Evolutionary conservation across 1,140 invertebrate species (phyloP).

Genomic region (Dinothrombium tinctorium): DNA sequence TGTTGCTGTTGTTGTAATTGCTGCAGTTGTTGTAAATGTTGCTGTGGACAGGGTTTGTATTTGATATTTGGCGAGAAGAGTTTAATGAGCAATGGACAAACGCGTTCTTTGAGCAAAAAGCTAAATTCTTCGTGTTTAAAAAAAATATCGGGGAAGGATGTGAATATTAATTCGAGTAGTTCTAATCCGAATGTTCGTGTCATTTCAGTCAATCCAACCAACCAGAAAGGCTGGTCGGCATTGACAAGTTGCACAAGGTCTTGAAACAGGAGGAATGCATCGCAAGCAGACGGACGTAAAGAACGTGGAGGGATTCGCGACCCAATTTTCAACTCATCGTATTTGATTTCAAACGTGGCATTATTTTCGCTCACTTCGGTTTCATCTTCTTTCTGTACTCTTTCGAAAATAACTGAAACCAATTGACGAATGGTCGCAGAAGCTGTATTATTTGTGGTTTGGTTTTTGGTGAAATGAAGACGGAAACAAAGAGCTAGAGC

Average conservation of each 20-base stretch:
- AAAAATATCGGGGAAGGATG: constrained; percentile 72
- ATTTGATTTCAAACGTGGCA: background rate
- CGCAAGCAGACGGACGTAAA: constrained; percentile 62
- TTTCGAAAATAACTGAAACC: constrained; percentile 86
- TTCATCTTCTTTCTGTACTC: constrained; percentile 41
- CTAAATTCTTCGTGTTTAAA: constrained; percentile 83
- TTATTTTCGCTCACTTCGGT: constrained; percentile 5
- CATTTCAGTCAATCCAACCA: constrained; percentile 86
- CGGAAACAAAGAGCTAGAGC: constrained; percentile 85
- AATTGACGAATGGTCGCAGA: constrained; percentile 87
- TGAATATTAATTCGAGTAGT: constrained; percentile 72
- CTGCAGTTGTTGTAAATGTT: background rate
- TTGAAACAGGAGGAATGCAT: constrained; percentile 88
- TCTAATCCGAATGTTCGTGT: constrained; percentile 88
- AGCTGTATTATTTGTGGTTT: constrained; percentile 81
- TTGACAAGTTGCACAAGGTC: constrained; percentile 90
- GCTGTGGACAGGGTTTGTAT: constrained; percentile 28
- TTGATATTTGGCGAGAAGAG: constrained; percentile 90
- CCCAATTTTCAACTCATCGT: constrained; percentile 8
- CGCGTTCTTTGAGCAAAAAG: constrained; percentile 79
- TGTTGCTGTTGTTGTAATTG: constrained; percentile 8
- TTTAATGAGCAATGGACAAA: constrained; percentile 90
- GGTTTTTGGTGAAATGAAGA: constrained; percentile 76
- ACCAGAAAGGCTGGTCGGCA: constrained; percentile 81
- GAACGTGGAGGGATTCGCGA: constrained; percentile 36